Evolutionary conservation across 2,113 vertebrate genomes (phyloP).

Genomic region (Urocolius indicus): DNA sequence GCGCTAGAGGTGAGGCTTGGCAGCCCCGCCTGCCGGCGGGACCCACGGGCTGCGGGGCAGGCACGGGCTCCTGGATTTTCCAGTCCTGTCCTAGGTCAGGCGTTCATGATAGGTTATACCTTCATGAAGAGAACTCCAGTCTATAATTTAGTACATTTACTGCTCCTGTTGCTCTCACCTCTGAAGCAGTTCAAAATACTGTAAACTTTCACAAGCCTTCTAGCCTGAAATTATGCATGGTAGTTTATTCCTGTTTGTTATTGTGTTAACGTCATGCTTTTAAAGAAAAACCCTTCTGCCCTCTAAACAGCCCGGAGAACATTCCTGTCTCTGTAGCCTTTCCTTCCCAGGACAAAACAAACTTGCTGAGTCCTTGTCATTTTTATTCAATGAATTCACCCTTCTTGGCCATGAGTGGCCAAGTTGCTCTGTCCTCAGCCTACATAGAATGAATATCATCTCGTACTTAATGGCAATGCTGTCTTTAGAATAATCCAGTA

Average conservation of each 20-base stretch:
- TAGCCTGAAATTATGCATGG: background rate
- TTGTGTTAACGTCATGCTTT: background rate
- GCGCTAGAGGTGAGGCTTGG: background rate
- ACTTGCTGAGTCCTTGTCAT: background rate
- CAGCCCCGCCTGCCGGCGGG: background rate
- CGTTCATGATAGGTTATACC: background rate
- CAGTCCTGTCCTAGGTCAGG: background rate
- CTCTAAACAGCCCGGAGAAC: background rate
- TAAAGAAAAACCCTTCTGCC: background rate
- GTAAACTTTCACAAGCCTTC: background rate
- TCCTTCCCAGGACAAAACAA: background rate
- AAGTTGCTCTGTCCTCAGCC: background rate
- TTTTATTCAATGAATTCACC: background rate
- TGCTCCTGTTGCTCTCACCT: background rate
- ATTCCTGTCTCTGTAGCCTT: background rate
- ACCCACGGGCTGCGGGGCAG: background rate
- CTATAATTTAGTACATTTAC: background rate
- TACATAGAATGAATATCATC: background rate
- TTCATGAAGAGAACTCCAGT: accelerated
- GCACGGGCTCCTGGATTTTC: background rate
- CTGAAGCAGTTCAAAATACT: background rate
- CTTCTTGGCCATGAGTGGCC: background rate
- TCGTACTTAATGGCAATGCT: background rate
- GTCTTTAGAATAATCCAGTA: background rate
- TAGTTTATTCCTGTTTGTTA: background rate